Evolutionary conservation across 2,113 vertebrate species (phyloP), one percentile per base, ranked within the genome.

Genomic region (Apaloderma vittatum): DNA sequence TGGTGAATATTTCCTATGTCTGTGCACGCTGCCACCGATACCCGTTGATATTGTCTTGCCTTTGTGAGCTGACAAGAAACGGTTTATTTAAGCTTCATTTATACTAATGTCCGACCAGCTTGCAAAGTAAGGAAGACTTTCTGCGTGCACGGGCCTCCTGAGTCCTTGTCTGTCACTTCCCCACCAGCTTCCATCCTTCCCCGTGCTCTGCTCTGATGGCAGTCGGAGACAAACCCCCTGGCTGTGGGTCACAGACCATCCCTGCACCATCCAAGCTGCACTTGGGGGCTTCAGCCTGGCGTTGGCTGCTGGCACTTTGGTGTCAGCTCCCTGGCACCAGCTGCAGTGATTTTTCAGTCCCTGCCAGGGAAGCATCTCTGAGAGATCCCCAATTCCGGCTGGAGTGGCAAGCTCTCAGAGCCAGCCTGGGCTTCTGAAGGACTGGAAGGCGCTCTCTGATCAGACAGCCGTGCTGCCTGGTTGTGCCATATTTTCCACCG

Each of bases 181-280:
- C 15, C 43, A 8, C 29, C 37, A 27, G 59, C 55, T 58, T 12
- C 34, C 23, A 1, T 27, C 22, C 30, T 86, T 3, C 24, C 46
- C 9, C 10, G 3, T 0, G 0, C 48, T 32, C 43, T 63, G 72
- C 32, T 34, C 71, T 13, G 34, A 4, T 46, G 3, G 16, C 66
- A 26, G 32, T 3, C 2, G 6, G n/a, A 55, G 34, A 49, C 3
- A 4, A n/a, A 76, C 46, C 21, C 46, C 23, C 40, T 37, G 32
- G 32, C 61, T 36, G n/a, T 40, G 68, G 19, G 26, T 88, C 55
- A 52, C 59, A 30, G 87, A 18, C 62, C 5, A 6, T 36, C 75
- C 26, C 55, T 82, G 20, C 48, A 0, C 0, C 20, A 29, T 22
- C 57, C 0, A 0, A 67, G 48, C 48, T 51, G 49, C 23, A 4